Percentiles rank a stretch among this genome's conserved stretches.
These are phyloP conservation scores for Streptopelia turtur DNA, from an alignment of 2,797 vertebrate genomes.

Conservation along the genomic window DNA sequence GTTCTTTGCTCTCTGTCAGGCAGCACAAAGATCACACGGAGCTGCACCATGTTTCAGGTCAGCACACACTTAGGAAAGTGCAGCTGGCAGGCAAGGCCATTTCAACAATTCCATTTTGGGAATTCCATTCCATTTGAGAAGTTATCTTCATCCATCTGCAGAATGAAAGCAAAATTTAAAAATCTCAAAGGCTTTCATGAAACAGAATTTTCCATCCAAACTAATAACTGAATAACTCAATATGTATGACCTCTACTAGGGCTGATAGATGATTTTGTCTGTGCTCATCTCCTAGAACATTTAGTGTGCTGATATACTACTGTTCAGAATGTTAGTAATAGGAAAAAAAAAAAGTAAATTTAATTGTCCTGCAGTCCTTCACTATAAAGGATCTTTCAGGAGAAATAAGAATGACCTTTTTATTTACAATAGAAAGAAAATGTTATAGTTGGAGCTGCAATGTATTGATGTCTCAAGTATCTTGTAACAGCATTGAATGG, in stretches of 20 bases:
- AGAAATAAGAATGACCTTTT: neutral
- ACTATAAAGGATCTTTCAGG: neutral
- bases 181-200: neutral
- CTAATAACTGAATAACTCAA: neutral
- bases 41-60: neutral
- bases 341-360: neutral
- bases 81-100: neutral
- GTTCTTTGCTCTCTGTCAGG: neutral
- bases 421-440: neutral
- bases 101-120: neutral
- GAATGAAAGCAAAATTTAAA: neutral
- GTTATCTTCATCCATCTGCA: neutral
- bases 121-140: neutral
- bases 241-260: neutral
- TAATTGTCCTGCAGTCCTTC: neutral
- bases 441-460: neutral
- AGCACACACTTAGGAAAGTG: fast-evolving
- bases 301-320: neutral
- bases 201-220: neutral
- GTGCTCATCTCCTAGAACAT: neutral
- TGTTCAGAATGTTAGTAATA: neutral
- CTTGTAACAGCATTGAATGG: neutral
- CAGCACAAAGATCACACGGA: fast-evolving
- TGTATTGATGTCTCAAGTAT: neutral
- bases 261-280: neutral